Evolutionary conservation across 30 jellyfish, hydroid and myxozoan genomes (phyloP), one percentile per base, ranked within the genome.

Genomic region (Aurelia coerulea): DNA sequence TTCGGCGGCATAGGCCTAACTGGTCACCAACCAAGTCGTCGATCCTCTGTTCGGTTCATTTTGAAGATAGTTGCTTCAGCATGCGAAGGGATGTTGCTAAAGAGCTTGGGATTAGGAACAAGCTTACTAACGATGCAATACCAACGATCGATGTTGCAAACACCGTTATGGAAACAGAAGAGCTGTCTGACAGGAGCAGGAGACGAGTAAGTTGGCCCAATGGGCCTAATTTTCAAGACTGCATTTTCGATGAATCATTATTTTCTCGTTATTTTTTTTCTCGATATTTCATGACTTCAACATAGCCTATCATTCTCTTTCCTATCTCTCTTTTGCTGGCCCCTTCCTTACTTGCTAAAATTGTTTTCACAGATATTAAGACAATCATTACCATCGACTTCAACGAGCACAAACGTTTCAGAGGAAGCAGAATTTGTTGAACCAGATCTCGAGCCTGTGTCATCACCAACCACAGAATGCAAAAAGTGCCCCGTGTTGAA

Each of bases 91-190:
- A 58, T 58, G 67, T 58, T 15, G 23, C 67, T 18, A 58, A 58
- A 18, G 67, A 58, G 29, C 67, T 58, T 58, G 67, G 67, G 29
- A 58, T 58, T 2, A 15, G 67, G 3, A 58, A 58, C 29, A 15
- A 58, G 29, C n/a, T 58, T 15, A 58, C n/a, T 12, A 18, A 58
- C 67, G 67, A 58, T 58, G 67, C 67, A 18, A 58, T 58, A 12
- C 67, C 67, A 58, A 58, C 67, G 23, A 58, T 58, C 67, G 67
- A 58, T 58, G 67, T 18, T 12, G 67, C 67, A 2, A 58, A 58
- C 29, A 58, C 67, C 2, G 29, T 12, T 2, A 18, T 12, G 29
- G 67, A 58, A 58, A 15, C n/a, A 15, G 29, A 58, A 58, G 67
- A 18, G 67, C 67, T 58, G 67, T 58, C 67, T 5, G 67, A 58